Percentiles rank a stretch among this genome's conserved stretches.
Evolutionary conservation across 2,113 vertebrate species (phyloP).

Genomic region (Trachemys scripta): DNA sequence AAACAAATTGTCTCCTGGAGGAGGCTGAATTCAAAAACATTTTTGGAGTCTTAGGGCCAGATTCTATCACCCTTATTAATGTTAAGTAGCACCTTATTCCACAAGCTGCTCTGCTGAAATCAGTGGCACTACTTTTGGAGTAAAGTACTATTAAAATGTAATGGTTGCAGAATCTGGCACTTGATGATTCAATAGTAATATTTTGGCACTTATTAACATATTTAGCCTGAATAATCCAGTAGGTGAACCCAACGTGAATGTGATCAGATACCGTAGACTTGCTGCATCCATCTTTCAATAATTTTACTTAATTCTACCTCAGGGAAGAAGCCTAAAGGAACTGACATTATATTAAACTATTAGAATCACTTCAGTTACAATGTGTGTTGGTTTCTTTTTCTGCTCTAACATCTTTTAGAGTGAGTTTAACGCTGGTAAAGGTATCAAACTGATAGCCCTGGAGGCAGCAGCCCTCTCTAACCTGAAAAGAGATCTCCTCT

Average conservation of each 20-base stretch:
- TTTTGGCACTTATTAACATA: neutral
- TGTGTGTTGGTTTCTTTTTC: neutral
- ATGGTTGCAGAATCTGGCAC: neutral
- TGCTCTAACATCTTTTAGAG: neutral
- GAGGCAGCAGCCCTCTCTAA: neutral
- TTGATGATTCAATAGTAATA: neutral
- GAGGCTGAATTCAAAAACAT: neutral
- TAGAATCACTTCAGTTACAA: neutral
- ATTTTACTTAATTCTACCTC: neutral
- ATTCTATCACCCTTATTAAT: neutral
- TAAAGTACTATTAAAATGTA: neutral
- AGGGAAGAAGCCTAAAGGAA: neutral
- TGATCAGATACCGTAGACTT: neutral
- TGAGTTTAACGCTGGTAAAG: neutral
- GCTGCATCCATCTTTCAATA: neutral
- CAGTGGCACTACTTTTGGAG: neutral
- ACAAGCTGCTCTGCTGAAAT: neutral
- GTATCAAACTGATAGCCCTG: neutral
- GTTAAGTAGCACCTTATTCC: accelerated
- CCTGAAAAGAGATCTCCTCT: neutral
- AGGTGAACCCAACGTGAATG: neutral
- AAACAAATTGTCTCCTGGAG: neutral
- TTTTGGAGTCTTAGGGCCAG: neutral
- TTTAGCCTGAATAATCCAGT: neutral
- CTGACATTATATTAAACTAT: neutral